Percentiles rank a stretch among this genome's conserved stretches.
Evolutionary conservation across 2,888 invertebrate species (phyloP).

Genomic region (Protonemura montana): DNA sequence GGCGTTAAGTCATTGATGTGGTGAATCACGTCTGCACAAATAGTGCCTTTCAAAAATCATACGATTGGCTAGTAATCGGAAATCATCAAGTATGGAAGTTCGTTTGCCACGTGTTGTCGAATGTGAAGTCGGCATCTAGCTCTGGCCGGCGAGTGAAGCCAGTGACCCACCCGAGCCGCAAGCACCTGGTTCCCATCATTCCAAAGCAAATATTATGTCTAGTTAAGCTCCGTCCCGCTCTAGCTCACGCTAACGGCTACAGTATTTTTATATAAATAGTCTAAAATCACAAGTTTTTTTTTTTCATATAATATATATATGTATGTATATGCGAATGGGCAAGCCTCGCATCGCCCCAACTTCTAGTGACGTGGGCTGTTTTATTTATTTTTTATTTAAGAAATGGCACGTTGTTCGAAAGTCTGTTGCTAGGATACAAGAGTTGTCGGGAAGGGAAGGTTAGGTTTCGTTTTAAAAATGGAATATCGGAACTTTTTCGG

Average conservation of each 20-base stretch:
- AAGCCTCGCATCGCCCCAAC: background rate
- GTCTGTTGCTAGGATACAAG: conserved; percentile 25
- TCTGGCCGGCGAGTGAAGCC: too few species aligned
- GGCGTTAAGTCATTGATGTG: too few species aligned
- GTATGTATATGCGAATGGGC: background rate
- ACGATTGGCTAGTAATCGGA: too few species aligned
- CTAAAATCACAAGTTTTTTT: conserved; percentile 51
- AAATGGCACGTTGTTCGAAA: conserved; percentile 49
- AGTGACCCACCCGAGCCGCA: too few species aligned
- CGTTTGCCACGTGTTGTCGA: too few species aligned
- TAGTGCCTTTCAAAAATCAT: too few species aligned
- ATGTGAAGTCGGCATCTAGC: too few species aligned
- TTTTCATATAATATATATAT: conserved; percentile 30
- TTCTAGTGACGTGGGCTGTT: conserved; percentile 47
- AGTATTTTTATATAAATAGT: conserved; percentile 51
- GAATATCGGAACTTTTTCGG: background rate
- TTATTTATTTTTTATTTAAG: conserved; percentile 44
- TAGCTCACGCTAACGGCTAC: conserved; percentile 49
- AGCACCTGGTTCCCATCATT: conserved; percentile 25
- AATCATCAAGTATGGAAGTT: too few species aligned
- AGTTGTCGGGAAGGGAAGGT: background rate
- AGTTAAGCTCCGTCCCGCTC: conserved; percentile 47
- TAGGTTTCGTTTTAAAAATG: background rate
- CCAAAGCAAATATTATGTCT: conserved; percentile 50
- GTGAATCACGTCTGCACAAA: too few species aligned